Base-by-base conservation (phyloP, 2,797 vertebrate genomes). In the Scolopax bukidnonensis region DNA sequence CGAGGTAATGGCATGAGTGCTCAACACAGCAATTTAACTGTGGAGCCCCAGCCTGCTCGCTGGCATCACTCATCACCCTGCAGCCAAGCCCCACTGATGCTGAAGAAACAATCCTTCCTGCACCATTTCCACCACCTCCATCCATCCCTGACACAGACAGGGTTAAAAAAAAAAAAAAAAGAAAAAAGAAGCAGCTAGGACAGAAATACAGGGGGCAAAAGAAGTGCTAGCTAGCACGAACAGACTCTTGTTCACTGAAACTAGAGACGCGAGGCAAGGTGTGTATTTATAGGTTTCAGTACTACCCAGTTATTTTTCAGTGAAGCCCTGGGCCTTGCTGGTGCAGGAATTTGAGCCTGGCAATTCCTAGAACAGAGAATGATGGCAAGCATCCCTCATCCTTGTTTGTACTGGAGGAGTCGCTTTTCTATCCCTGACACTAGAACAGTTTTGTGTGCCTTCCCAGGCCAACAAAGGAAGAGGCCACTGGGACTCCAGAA, bases 1-100 rank as follows among this genome's bases (percentile, higher is more conserved):
- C 18, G n/a, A 95, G 96, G 97, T 82, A 69, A 96, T 7, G 25
- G 80, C 87, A 59, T 8, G 23, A 36, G 73, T 89, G 54, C 45
- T 67, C 89, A 61, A 78, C 60, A 51, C 53, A 65, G 79, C 30
- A 24, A 81, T 91, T 71, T 50, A 87, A 81, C 68, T 6, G 16
- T 2, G 1, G 18, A 41, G 73, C 33, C 56, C 16, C 2, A 47
- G 73, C 47, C 67, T 54, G 27, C 84, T 50, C 4, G 45, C 47
- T 83, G 67, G 59, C 90, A 89, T 6, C 59, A 4, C 61, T 40
- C 41, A 6, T 9, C 1, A 1, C 27, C 27, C 67, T 16, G 11
- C 67, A 61, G 78, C 53, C 79, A 60, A 77, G 40, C n/a, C 38
- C 0, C 1, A 20, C 43, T 7, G 32, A 57, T 12, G 11, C 19